These are phyloP conservation scores for Proterorhinus semilunaris DNA, from an alignment of 2,113 vertebrate species.

Conservation along the genomic window DNA sequence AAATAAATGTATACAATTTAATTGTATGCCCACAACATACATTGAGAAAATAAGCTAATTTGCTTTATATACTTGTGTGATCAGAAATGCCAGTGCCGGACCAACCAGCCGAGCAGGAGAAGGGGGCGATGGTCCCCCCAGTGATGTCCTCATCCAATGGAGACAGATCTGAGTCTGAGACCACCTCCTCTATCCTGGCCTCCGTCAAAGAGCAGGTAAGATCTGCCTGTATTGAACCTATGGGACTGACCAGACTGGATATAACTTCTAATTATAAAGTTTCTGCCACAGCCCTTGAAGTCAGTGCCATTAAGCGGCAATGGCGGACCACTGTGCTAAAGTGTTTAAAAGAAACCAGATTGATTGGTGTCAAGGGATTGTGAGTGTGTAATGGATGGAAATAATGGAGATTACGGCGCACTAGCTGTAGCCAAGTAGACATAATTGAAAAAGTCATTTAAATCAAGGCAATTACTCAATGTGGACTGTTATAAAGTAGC, in stretches of 20 bases:
- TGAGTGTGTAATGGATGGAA: conserved; percentile 52
- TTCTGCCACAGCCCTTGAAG: conserved; percentile 11
- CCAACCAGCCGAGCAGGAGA: conserved; percentile 90
- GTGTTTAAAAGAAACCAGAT: conserved; percentile 47
- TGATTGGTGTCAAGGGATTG: conserved; percentile 48
- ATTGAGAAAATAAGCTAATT: background rate
- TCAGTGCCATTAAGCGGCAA: conserved; percentile 18
- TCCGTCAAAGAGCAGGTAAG: conserved; percentile 98
- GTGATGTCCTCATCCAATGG: conserved; percentile 90
- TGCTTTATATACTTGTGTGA: conserved; percentile 57
- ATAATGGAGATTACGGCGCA: conserved; percentile 46
- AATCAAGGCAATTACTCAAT: conserved; percentile 49
- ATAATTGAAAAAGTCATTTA: conserved; percentile 60
- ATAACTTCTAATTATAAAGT: conserved; percentile 1
- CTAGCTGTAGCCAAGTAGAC: conserved; percentile 44
- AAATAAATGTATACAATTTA: too few relatives aligned
- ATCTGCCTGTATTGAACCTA: background rate
- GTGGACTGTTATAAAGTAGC: conserved; percentile 24
- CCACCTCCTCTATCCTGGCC: conserved; percentile 94
- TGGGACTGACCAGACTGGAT: background rate
- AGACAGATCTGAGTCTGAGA: conserved; percentile 90
- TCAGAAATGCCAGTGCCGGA: conserved; percentile 96
- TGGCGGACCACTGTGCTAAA: conserved; percentile 16
- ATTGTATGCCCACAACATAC: too few relatives aligned
- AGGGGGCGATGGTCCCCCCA: conserved; percentile 88